Evolutionary conservation across 2,888 invertebrate species (phyloP), one percentile per base, ranked within the genome.

Genomic region (Marronus borbonicus): DNA sequence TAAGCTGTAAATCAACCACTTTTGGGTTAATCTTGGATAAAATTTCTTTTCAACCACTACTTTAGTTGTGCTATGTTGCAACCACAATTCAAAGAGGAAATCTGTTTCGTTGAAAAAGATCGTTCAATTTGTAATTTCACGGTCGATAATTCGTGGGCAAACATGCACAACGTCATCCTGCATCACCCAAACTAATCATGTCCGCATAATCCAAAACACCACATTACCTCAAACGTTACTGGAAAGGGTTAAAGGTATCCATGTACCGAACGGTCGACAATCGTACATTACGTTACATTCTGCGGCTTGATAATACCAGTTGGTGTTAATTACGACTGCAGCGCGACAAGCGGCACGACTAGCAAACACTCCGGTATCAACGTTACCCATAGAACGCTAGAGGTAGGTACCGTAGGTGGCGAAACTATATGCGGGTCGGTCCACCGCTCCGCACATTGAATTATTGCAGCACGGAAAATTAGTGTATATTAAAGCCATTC

Each of bases 401-500:
- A 31, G n/a, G 36, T n/a, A 10, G 64, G n/a, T 28, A 14, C 62
- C 62, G 64, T n/a, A 10, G 31, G 28, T 7, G 62, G 31, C 36
- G 28, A n/a, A n/a, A 55, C 55, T 60, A 62, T 20, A 24, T 20
- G 55, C 55, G 36, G 55, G 55, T 44, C 44, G 55, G 55, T 58
- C 55, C 58, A n/a, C 58, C 24, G 36, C 60, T 36, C 31, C 72
- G 72, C 72, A 55, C 72, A 31, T 39, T 76, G 76, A 76, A 76
- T 76, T 76, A 76, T 76, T 66, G 39, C 76, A 65, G 55, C 76
- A 28, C 65, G 66, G 77, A 76, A 79, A 80, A 84, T 85, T 83
- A 83, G 82, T 81, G 80, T 80, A 82, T 83, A 82, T 84, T 83
- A 81, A 82, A 80, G 82, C 82, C 83, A 82, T 83, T 83, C 82